These are phyloP conservation scores for Malurus leucopterus DNA, from an alignment of 2,797 vertebrate genomes.

Conservation along the genomic window DNA sequence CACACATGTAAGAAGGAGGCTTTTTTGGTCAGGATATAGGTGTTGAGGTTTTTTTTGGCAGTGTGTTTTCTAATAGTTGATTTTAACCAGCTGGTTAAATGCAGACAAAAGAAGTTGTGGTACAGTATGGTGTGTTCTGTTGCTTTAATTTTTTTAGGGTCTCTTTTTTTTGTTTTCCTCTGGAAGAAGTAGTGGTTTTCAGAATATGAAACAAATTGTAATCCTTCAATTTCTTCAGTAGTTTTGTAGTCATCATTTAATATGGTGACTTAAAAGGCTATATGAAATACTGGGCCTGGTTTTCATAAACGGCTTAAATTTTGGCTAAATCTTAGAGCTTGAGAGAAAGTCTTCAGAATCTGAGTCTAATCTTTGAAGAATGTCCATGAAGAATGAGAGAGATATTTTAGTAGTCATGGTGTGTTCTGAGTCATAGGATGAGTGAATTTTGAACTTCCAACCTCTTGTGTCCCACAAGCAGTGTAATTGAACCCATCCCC, in stretches of 20 bases:
- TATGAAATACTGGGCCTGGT: not conserved
- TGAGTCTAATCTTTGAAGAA: not conserved
- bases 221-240: not conserved
- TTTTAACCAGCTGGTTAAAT: not conserved
- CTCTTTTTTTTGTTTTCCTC: not conserved
- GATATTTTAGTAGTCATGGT: not conserved
- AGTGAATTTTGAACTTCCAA: not conserved
- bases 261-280: fast-evolving
- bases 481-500: not conserved
- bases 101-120: not conserved
- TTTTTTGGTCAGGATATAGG: not conserved
- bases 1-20: not conserved
- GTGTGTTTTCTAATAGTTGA: not conserved
- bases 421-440: not conserved
- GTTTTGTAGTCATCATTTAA: not conserved
- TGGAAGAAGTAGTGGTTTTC: not conserved
- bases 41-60: not conserved
- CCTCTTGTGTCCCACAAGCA: not conserved
- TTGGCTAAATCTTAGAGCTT: not conserved
- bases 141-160: not conserved
- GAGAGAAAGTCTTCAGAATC: not conserved
- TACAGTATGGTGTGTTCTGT: not conserved
- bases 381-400: not conserved
- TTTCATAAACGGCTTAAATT: not conserved
- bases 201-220: not conserved